A percentile compares a stretch with the other conserved stretches of the same genome.
Evolutionary conservation across 2,888 invertebrate species (phyloP).

Genomic region (Tenthredo notha): DNA sequence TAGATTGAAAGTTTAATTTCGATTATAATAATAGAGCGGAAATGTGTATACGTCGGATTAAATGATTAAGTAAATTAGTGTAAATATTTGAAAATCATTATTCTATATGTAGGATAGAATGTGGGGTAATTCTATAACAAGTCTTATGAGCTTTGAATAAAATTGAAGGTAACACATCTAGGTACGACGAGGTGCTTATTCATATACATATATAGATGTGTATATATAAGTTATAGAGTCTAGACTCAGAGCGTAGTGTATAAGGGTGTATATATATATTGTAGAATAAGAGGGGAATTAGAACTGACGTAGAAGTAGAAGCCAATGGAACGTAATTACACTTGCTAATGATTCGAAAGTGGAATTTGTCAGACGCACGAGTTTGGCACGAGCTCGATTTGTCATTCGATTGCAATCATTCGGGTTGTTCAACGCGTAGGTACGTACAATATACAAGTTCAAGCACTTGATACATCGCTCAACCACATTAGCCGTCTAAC

Average conservation of each 20-base stretch:
- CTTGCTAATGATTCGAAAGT: slow-evolving; percentile 60
- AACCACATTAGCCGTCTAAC: not conserved
- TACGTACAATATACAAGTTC: slow-evolving; percentile 19
- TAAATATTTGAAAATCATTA: not conserved
- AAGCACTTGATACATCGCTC: not conserved
- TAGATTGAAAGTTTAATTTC: too few relatives aligned
- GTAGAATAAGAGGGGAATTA: not conserved
- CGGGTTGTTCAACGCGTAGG: not conserved
- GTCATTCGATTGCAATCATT: slow-evolving; percentile 39
- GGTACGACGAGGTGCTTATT: not conserved
- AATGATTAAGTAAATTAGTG: not conserved
- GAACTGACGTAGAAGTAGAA: slow-evolving; percentile 3
- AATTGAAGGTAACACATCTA: not conserved
- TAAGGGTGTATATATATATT: not conserved
- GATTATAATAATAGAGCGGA: too few relatives aligned
- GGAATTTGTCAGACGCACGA: slow-evolving; percentile 53
- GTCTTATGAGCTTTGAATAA: not conserved
- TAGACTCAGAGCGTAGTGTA: not conserved
- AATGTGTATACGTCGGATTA: too few relatives aligned
- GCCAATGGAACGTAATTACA: slow-evolving; percentile 53
- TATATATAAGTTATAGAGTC: not conserved
- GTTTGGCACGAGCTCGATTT: slow-evolving; percentile 46
- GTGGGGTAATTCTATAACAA: not conserved
- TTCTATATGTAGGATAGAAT: not conserved
- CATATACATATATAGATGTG: not conserved